Percentiles rank a stretch among this genome's conserved stretches.
These are phyloP conservation scores for Polydrusus cervinus DNA, from an alignment of 2,888 invertebrate species.

Conservation along the genomic window DNA sequence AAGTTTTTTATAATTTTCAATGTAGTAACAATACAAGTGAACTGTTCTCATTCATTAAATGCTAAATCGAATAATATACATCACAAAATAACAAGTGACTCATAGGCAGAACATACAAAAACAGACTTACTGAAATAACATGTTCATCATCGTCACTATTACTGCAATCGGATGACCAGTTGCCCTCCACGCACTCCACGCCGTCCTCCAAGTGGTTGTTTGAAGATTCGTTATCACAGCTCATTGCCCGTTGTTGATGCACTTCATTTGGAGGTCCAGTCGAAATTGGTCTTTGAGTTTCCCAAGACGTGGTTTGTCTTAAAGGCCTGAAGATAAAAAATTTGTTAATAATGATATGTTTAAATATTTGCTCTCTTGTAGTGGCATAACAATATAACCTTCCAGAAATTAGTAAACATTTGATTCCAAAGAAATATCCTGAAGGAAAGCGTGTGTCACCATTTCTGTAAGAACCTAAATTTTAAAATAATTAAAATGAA, in stretches of 20 bases:
- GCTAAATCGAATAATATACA: background rate
- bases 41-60: background rate
- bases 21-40: no score
- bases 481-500: no score
- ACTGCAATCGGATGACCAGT: constrained; percentile 94
- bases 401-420: no score
- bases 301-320: constrained; percentile 87
- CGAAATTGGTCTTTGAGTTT: constrained; percentile 70
- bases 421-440: no score
- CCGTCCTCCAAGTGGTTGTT: constrained; percentile 62
- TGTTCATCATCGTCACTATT: constrained; percentile 86
- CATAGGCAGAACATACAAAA: background rate
- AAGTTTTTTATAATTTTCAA: no score
- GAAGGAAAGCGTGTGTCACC: no score
- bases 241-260: constrained; percentile 63
- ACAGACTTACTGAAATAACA: constrained; percentile 38
- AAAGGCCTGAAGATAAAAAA: constrained; percentile 76
- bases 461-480: no score
- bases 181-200: constrained; percentile 79
- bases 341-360: no score
- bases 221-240: constrained; percentile 69
- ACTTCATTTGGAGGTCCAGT: constrained; percentile 61
- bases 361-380: no score
- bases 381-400: no score
- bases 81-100: background rate